These are phyloP conservation scores for Jordanella pulchra DNA, from an alignment of 2,797 vertebrate species.

Conservation along the genomic window DNA sequence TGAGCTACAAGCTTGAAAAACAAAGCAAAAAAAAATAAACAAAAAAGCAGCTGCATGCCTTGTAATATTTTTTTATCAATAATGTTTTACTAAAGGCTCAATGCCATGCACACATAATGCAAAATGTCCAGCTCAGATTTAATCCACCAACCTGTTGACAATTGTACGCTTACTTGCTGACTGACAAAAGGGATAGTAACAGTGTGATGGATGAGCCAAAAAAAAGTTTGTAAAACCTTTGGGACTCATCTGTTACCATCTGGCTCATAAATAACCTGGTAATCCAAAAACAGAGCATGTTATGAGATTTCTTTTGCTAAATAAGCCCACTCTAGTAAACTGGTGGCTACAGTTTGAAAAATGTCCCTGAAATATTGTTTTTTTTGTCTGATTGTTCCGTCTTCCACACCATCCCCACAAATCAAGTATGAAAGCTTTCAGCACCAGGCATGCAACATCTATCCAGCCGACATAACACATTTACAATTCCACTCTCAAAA, in stretches of 20 bases:
- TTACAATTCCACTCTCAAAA: conserved; percentile 41
- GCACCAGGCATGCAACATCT: conserved; percentile 61
- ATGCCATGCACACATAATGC: conserved; percentile 31
- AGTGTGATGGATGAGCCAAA: conserved; percentile 35
- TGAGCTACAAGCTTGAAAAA: too few relatives aligned
- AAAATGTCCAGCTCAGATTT: conserved; percentile 26
- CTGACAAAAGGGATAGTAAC: conserved; percentile 20
- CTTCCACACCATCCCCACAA: conserved; percentile 37
- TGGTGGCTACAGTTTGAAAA: conserved; percentile 39
- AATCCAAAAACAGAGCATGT: conserved; percentile 51
- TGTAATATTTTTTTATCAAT: neutral
- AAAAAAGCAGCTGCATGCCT: too few relatives aligned
- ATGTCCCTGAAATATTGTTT: conserved; percentile 52
- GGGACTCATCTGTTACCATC: conserved; percentile 44
- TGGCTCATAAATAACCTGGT: conserved; percentile 37
- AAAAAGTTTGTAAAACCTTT: conserved; percentile 27
- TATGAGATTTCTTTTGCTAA: conserved; percentile 55
- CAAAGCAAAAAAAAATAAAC: too few relatives aligned
- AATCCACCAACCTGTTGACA: conserved; percentile 3
- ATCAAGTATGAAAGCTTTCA: conserved; percentile 54
- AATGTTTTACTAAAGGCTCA: neutral
- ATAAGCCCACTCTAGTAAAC: conserved; percentile 44
- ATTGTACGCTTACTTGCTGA: conserved; percentile 30
- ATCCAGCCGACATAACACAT: conserved; percentile 42
- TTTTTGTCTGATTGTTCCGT: conserved; percentile 48